phyloP scores from a whole-genome alignment of 1,140 invertebrate genomes.

The Drosophila asahinai region DNA sequence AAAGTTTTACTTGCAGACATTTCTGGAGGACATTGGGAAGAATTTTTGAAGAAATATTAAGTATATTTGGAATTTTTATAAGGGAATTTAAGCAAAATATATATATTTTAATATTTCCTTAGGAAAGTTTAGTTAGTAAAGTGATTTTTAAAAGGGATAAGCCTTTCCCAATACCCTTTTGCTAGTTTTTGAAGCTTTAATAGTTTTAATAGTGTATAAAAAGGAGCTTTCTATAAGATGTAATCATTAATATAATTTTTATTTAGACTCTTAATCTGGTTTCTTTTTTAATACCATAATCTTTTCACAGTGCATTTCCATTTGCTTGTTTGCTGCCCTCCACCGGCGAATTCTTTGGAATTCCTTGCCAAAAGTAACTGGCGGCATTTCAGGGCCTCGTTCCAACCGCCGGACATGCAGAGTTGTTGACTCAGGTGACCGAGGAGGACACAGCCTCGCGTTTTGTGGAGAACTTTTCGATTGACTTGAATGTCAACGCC shows the following conservation, averaged over 20 bases:
- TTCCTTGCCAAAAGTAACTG: conserved; percentile 41
- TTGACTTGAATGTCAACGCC: conserved; percentile 47
- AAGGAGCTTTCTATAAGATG: too few relatives aligned
- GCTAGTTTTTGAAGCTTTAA: neutral
- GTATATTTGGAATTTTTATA: neutral
- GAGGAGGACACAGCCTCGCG: conserved; percentile 15
- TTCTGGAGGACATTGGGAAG: conserved; percentile 11
- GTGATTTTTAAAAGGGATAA: too few relatives aligned
- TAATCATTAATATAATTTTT: too few relatives aligned
- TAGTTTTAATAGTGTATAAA: neutral
- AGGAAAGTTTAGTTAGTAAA: too few relatives aligned
- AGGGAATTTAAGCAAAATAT: neutral
- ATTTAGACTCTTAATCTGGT: too few relatives aligned
- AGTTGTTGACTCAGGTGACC: conserved; percentile 41
- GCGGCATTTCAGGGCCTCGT: conserved; percentile 35
- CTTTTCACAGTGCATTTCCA: conserved; percentile 5
- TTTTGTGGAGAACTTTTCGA: conserved; percentile 44
- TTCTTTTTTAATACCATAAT: too few relatives aligned
- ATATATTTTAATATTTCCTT: too few relatives aligned
- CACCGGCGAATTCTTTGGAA: conserved; percentile 42
- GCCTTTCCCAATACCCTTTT: neutral
- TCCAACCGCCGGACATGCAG: conserved; percentile 15
- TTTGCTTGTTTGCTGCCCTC: conserved; percentile 16
- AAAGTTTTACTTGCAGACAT: conserved; percentile 41
- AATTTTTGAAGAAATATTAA: neutral